A percentile compares a stretch with the other conserved stretches of the same genome.
Evolutionary conservation across 2,888 invertebrate species (phyloP).

Genomic region (Xylocampa areola): DNA sequence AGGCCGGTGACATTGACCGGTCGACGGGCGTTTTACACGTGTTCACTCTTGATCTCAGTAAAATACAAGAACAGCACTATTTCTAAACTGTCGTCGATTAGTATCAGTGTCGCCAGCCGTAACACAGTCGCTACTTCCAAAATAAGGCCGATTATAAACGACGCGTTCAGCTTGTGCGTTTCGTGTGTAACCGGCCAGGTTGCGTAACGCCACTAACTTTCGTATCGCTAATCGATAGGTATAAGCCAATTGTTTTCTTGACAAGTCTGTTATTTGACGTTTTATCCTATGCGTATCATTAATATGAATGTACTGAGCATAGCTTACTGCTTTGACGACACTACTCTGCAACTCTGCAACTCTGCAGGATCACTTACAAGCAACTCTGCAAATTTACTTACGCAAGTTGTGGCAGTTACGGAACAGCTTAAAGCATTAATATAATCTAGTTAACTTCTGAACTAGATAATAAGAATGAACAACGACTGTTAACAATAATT

Average conservation of each 20-base stretch:
- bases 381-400: slow-evolving; percentile 5
- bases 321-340: slow-evolving; percentile 15
- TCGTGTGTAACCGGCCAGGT: slow-evolving; percentile 1
- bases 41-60: slow-evolving; percentile 57
- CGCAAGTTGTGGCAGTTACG: slow-evolving; percentile 30
- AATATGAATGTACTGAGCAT: too few species aligned
- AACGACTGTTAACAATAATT: slow-evolving; percentile 28
- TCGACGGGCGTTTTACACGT: slow-evolving; percentile 8
- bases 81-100: slow-evolving; percentile 11
- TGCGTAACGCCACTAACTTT: slow-evolving; percentile 33
- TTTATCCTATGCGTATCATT: slow-evolving; percentile 1
- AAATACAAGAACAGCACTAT: slow-evolving; percentile 46
- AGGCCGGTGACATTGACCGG: slow-evolving; percentile 29
- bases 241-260: slow-evolving; percentile 19
- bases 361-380: slow-evolving; percentile 4
- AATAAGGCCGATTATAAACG: slow-evolving; percentile 3
- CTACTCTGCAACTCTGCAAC: slow-evolving; percentile 2
- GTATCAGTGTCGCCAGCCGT: slow-evolving; percentile 26
- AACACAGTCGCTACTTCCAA: slow-evolving; percentile 35
- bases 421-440: slow-evolving; percentile 4
- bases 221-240: slow-evolving; percentile 18
- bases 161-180: not conserved
- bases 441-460: slow-evolving; percentile 26
- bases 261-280: not conserved
- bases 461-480: slow-evolving; percentile 35